These are phyloP conservation scores for Apogon hyalosoma DNA, from an alignment of 2,797 vertebrate species.

Conservation along the genomic window DNA sequence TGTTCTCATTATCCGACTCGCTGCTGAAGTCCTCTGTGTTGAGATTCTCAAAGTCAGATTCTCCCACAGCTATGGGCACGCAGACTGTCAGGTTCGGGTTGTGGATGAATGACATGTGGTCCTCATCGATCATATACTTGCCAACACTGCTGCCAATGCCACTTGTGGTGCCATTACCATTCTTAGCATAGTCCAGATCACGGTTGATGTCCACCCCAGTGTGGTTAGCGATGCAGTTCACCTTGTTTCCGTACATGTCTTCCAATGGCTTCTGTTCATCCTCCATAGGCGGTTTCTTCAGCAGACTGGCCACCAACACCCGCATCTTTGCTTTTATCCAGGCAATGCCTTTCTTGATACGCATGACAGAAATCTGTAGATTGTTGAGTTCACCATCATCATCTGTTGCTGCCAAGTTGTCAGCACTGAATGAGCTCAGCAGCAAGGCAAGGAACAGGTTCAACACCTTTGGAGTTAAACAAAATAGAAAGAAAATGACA, in stretches of 20 bases:
- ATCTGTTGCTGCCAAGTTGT: conserved; percentile 96
- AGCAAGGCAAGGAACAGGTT: conserved; percentile 98
- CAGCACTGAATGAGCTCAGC: conserved; percentile 98
- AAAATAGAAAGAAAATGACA: background rate
- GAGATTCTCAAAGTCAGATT: conserved; percentile 98
- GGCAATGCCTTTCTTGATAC: conserved; percentile 95
- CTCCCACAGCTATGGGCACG: conserved; percentile 96
- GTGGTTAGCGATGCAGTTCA: conserved; percentile 96
- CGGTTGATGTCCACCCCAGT: conserved; percentile 93
- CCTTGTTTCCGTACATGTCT: conserved; percentile 94
- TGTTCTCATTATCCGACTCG: conserved; percentile 95
- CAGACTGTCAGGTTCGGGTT: conserved; percentile 97
- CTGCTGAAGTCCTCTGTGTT: conserved; percentile 99
- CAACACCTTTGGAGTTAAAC: conserved; percentile 86
- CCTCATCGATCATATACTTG: conserved; percentile 97
- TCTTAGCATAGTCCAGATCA: conserved; percentile 94
- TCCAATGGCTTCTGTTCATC: conserved; percentile 95
- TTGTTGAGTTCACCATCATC: conserved; percentile 99
- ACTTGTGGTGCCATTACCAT: conserved; percentile 96
- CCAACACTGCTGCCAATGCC: conserved; percentile 98
- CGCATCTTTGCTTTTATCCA: conserved; percentile 89
- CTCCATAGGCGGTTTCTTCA: conserved; percentile 88
- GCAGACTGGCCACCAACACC: conserved; percentile 87
- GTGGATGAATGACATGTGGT: conserved; percentile 99
- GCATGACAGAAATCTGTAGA: conserved; percentile 95